phyloP scores from a whole-genome alignment of 2,888 invertebrate genomes.

The Drosophila koepferae region DNA sequence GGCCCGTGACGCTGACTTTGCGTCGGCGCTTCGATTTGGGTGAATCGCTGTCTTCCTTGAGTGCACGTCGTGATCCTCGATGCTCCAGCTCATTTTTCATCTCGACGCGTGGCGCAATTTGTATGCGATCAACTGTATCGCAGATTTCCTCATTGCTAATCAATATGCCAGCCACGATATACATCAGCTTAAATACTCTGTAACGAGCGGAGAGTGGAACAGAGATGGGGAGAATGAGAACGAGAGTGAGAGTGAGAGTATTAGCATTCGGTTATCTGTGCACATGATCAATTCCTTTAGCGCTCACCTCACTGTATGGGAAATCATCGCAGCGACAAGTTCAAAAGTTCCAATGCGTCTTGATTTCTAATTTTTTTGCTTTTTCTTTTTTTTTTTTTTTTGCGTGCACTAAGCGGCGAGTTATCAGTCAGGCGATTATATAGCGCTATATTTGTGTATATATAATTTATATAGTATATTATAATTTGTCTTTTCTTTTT shows the following conservation, averaged over 20 bases:
- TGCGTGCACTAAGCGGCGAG: conserved; percentile 32
- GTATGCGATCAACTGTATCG: conserved; percentile 83
- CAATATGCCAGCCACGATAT: conserved; percentile 83
- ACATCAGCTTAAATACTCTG: conserved; percentile 84
- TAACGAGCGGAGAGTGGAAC: not conserved
- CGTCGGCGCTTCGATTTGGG: conserved; percentile 42
- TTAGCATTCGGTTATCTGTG: conserved; percentile 7
- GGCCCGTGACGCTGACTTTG: conserved; percentile 58
- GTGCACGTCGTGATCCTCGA: conserved; percentile 3
- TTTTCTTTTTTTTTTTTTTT: not conserved
- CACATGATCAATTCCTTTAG: conserved; percentile 5
- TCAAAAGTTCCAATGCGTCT: conserved; percentile 46
- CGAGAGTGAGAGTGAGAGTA: conserved; percentile 1
- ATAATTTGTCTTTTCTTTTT: conserved; percentile 1
- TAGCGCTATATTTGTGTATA: conserved; percentile 15
- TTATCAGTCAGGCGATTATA: conserved; percentile 50
- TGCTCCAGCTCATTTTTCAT: conserved; percentile 55
- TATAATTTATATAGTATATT: not conserved
- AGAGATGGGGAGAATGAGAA: not conserved
- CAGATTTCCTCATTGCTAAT: conserved; percentile 83
- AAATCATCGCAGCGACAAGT: conserved; percentile 68
- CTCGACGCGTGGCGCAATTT: conserved; percentile 81
- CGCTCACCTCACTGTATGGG: conserved; percentile 79
- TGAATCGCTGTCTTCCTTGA: conserved; percentile 15
- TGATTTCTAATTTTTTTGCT: conserved; percentile 5